Conservation (phyloP, 2,113 vertebrate genomes). For the Oryzias javanicus region DNA sequence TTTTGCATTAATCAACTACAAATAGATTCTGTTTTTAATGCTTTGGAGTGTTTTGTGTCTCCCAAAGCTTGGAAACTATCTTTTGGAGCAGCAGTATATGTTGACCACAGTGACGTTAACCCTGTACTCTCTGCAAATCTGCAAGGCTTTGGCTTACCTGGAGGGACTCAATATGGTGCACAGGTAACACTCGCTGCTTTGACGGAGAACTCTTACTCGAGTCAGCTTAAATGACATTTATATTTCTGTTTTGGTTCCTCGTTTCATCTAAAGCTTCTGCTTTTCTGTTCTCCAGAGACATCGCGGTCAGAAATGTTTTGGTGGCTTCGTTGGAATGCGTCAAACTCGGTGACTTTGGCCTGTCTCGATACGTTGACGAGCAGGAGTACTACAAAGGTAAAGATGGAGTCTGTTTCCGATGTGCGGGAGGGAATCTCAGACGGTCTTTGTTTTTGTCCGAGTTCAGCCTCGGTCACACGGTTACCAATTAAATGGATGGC, state of each 20-base stretch:
- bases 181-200: slow-evolving; percentile 73
- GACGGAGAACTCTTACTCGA: too few species aligned
- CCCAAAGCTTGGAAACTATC: slow-evolving; percentile 85
- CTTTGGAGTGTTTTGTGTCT: background rate
- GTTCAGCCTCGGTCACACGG: slow-evolving; percentile 84
- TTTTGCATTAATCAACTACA: background rate
- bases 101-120: slow-evolving; percentile 76
- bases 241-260: background rate
- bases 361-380: slow-evolving; percentile 92
- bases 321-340: slow-evolving; percentile 86
- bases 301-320: slow-evolving; percentile 89
- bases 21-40: too few species aligned
- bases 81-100: slow-evolving; percentile 78
- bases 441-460: background rate
- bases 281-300: slow-evolving; percentile 79
- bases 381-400: slow-evolving; percentile 96
- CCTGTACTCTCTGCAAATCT: slow-evolving; percentile 87
- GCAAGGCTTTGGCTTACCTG: slow-evolving; percentile 92
- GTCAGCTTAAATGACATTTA: background rate
- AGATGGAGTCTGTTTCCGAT: too few species aligned
- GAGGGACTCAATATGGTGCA: slow-evolving; percentile 92
- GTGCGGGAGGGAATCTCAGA: too few species aligned
- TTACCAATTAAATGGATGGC: slow-evolving; percentile 98
- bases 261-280: background rate
- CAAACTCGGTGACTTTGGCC: slow-evolving; percentile 92